Evolutionary conservation across 2,888 invertebrate species (phyloP), one percentile per base, ranked within the genome.

Genomic region (Noctua comes): DNA sequence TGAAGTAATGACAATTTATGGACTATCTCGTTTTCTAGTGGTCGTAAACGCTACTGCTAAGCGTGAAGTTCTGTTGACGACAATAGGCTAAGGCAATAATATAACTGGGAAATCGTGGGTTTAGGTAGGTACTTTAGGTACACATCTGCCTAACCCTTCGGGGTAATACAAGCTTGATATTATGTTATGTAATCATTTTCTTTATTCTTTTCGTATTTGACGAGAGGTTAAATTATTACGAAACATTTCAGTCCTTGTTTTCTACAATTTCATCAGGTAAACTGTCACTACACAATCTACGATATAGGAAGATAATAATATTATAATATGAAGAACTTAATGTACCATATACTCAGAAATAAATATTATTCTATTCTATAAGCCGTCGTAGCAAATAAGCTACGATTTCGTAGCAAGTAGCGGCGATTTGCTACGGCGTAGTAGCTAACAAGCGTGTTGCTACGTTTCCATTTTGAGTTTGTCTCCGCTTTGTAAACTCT

Each of bases 341-440:
- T n/a, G n/a, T n/a, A n/a, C n/a, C n/a, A n/a, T n/a, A 36, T 40
- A 40, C 40, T 40, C 40, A 40, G 40, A 40, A 40, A 40, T 40
- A 40, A 40, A 40, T 40, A 40, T 40, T 40, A 40, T 40, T 40
- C 40, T 40, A 40, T 40, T 40, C 40, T 40, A 40, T 40, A 36
- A 7, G 40, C 7, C 43, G 43, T 13, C 66, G 80, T 80, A 77
- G 80, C 51, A 71, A 79, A 68, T 84, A 36, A 71, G 62, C 76
- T 82, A 54, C 66, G 68, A n/a, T 40, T 13, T 57, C 82, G 76
- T 82, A 80, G 82, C 82, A 24, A 40, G 54, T 46, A 36, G 18
- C 59, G 18, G 36, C 10, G 81, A 81, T 82, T 82, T 65, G 64
- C 54, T 69, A 75, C 54, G 54, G 21, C 10, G n/a, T 40, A 31